Base-by-base conservation (phyloP, 2,797 vertebrate species). In the Coilia nasus region DNA sequence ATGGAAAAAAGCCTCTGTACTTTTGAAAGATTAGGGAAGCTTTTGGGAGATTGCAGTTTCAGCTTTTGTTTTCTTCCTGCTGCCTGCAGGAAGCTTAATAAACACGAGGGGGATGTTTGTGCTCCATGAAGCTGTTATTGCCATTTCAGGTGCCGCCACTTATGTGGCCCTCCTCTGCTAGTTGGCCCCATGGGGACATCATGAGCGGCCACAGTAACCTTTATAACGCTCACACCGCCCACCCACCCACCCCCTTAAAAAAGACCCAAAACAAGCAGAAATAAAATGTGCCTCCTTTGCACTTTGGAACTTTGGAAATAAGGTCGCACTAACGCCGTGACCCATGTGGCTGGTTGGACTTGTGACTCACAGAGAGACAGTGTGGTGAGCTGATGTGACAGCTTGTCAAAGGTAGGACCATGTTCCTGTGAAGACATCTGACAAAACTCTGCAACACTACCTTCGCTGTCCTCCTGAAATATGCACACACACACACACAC, bases 271-370 rank as follows among this genome's bases (percentile, higher is more conserved):
- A 21, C 17, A 78, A 75, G 71, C 71, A 21, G 35, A 44, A 78
- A 44, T 35, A 5, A 78, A 78, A 78, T 78, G 71, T 78, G 71
- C 71, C 17, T 44, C 17, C 71, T 78, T 78, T 78, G 71, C 71
- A 78, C 35, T 78, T 78, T 78, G 7, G 31, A 78, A 78, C 31
- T 78, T 78, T 78, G 71, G 35, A 78, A 78, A 78, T 78, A 75
- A 75, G 71, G 71, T 78, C 35, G 9, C 71, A 1, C 17, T 44
- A 19, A 21, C 2, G 41, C 64, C 5, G 41, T 78, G 71, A 44
- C 71, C 31, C 71, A 41, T 44, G 71, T 78, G 71, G 31, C 71
- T 41, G 71, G 31, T 78, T 78, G 15, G 71, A 21, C 31, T 78
- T 21, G 71, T 78, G 71, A 78, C 17, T 78, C 71, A 78, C 35